Percentiles rank a stretch among this genome's conserved stretches.
Evolutionary conservation across 1,140 invertebrate species (phyloP).

Genomic region (Delia radicum): DNA sequence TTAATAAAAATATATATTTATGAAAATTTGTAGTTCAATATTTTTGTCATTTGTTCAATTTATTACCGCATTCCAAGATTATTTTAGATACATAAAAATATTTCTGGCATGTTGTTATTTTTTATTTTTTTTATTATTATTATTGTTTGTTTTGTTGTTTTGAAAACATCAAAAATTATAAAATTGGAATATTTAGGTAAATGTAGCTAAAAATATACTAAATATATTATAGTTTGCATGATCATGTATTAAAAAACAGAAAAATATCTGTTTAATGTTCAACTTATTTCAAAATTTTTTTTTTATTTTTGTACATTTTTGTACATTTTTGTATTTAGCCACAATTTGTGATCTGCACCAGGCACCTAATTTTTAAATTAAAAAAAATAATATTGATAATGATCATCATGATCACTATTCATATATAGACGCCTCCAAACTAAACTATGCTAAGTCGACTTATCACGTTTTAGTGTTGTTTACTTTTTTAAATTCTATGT

Average conservation of each 20-base stretch:
- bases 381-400: not conserved
- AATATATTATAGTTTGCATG: not conserved
- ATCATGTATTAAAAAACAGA: not conserved
- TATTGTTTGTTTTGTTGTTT: not conserved
- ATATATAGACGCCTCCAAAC: too few species aligned
- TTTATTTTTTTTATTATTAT: not conserved
- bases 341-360: not conserved
- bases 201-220: not conserved
- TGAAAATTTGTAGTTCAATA: too few species aligned
- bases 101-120: not conserved
- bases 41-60: too few species aligned
- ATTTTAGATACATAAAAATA: not conserved
- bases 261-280: conserved; percentile 2
- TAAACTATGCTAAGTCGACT: too few species aligned
- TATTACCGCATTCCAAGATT: not conserved
- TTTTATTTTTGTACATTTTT: not conserved
- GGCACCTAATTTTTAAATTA: not conserved
- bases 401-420: not conserved
- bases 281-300: not conserved
- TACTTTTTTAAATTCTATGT: too few species aligned
- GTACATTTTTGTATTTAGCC: not conserved
- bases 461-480: too few species aligned
- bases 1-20: too few species aligned
- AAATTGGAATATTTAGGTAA: conserved; percentile 2
- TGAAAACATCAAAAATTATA: not conserved